phyloP scores from a whole-genome alignment of 2,113 vertebrate species.

The Microtus richardsoni region DNA sequence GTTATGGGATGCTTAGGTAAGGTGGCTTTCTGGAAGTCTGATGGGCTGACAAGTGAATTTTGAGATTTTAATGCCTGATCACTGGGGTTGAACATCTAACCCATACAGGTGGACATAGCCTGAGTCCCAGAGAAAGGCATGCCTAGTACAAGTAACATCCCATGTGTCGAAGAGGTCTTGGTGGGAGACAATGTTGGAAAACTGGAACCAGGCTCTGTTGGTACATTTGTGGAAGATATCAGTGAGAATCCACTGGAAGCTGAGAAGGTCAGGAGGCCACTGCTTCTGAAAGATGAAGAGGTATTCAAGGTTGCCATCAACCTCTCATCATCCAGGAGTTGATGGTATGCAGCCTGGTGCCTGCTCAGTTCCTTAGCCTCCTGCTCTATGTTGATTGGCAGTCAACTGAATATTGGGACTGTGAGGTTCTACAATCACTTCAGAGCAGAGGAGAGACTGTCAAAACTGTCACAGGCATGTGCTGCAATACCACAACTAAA shows the following conservation, averaged over 20 bases:
- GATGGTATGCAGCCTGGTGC: not conserved
- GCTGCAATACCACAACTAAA: not conserved
- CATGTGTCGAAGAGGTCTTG: not conserved
- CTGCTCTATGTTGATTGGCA: not conserved
- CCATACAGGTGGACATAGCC: not conserved
- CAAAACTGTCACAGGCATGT: too few relatives aligned
- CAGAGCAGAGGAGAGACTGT: too few relatives aligned
- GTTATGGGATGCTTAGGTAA: not conserved
- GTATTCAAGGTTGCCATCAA: not conserved
- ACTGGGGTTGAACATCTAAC: not conserved
- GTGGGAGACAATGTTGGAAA: not conserved
- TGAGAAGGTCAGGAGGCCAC: not conserved
- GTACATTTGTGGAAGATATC: not conserved
- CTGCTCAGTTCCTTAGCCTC: not conserved
- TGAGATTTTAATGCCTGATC: constrained; percentile 35
- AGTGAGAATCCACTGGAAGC: not conserved
- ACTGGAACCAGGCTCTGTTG: not conserved
- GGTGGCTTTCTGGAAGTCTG: not conserved
- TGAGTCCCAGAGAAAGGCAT: constrained; percentile 36
- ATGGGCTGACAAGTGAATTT: not conserved
- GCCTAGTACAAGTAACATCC: not conserved
- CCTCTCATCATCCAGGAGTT: not conserved
- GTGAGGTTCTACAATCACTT: too few relatives aligned
- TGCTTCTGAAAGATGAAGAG: not conserved
- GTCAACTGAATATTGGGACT: not conserved